phyloP scores from a whole-genome alignment of 2,797 vertebrate species.

The Triplophysa bombifrons region DNA sequence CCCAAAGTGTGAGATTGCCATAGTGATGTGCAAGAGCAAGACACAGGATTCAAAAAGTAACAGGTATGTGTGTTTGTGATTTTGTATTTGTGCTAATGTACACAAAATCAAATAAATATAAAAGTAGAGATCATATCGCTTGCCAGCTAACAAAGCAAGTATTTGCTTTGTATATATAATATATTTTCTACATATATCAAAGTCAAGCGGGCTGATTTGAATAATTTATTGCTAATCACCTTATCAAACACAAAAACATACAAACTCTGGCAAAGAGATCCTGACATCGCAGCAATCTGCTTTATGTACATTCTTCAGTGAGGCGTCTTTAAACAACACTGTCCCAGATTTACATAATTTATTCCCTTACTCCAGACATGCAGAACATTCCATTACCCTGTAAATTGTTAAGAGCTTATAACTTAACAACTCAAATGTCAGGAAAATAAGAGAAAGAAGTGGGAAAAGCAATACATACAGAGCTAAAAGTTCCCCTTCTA shows the following conservation, averaged over 20 bases:
- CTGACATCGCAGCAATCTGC: constrained; percentile 24
- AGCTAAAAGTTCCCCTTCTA: no score
- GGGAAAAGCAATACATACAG: no score
- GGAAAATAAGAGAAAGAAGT: no score
- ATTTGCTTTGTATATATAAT: no score
- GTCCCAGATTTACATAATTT: not conserved
- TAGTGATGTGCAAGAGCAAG: constrained; percentile 88
- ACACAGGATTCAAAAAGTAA: constrained; percentile 56
- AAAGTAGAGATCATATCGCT: not conserved
- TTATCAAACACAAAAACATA: not conserved
- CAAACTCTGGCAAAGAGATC: not conserved
- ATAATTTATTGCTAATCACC: not conserved
- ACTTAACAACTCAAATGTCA: not conserved
- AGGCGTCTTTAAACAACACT: constrained; percentile 33
- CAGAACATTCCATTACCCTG: not conserved
- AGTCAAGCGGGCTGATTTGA: not conserved
- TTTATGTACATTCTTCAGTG: constrained; percentile 37
- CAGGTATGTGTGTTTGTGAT: constrained; percentile 50
- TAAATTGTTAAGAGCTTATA: not conserved
- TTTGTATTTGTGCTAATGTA: not conserved
- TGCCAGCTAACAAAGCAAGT: not conserved
- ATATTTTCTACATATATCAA: no score
- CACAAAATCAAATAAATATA: not conserved
- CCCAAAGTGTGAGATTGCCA: constrained; percentile 80
- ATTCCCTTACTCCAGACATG: not conserved